Percentiles rank a stretch among this genome's conserved stretches.
Conservation (phyloP, 2,888 invertebrate species). For the Hirtodrosophila trivittata region DNA sequence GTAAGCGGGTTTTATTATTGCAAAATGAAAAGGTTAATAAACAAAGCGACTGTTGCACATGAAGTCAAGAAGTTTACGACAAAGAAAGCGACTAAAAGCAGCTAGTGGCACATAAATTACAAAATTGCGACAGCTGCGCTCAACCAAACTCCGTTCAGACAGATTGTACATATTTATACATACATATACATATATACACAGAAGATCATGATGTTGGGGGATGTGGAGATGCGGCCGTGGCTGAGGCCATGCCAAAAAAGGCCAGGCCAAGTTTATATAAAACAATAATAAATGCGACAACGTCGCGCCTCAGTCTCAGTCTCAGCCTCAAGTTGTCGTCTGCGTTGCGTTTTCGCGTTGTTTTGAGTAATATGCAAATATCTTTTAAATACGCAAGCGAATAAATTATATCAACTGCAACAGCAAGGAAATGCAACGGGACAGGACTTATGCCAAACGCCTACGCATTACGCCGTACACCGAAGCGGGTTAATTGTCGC, state of each 20-base stretch:
- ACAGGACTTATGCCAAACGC: slow-evolving; percentile 54
- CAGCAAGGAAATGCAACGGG: slow-evolving; percentile 63
- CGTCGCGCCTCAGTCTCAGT: slow-evolving; percentile 50
- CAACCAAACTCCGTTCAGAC: slow-evolving; percentile 46
- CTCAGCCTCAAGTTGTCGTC: slow-evolving; percentile 38
- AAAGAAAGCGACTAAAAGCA: slow-evolving; percentile 62
- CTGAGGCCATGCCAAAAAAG: slow-evolving; percentile 68
- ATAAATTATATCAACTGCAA: slow-evolving; percentile 63
- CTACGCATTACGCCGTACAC: slow-evolving; percentile 27
- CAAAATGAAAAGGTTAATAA: slow-evolving; percentile 73
- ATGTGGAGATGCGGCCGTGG: slow-evolving; percentile 32
- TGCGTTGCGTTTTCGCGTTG: slow-evolving; percentile 29
- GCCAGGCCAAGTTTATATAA: slow-evolving; percentile 68
- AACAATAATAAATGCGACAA: slow-evolving; percentile 70
- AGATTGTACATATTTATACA: slow-evolving; percentile 1
- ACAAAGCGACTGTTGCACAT: slow-evolving; percentile 63
- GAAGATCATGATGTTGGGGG: neutral
- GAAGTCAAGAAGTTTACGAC: slow-evolving; percentile 67
- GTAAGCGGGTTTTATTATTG: slow-evolving; percentile 61
- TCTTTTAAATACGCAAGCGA: slow-evolving; percentile 63
- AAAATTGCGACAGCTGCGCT: slow-evolving; percentile 55
- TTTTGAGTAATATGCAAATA: slow-evolving; percentile 78
- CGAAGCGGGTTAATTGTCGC: slow-evolving; percentile 67
- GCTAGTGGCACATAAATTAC: slow-evolving; percentile 66
- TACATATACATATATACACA: neutral